A percentile compares a stretch with the other conserved stretches of the same genome.
Evolutionary conservation across 2,888 invertebrate species (phyloP).

Genomic region (Selenia dentaria): DNA sequence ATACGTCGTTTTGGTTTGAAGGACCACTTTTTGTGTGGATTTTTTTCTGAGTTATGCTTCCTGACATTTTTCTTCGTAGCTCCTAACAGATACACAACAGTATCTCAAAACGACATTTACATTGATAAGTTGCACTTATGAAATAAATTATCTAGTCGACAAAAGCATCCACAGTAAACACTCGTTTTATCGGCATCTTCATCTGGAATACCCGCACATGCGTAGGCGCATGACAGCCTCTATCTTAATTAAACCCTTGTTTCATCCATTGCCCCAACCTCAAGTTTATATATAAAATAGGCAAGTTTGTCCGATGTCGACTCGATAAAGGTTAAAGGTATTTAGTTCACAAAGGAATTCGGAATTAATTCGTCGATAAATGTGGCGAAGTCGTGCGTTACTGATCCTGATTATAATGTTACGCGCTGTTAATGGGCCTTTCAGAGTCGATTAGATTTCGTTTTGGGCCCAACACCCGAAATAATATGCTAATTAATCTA

Average conservation of each 20-base stretch:
- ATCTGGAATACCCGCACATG: constrained; percentile 39
- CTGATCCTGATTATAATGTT: constrained; percentile 37
- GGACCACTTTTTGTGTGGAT: too few relatives aligned
- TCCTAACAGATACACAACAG: too few relatives aligned
- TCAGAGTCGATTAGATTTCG: constrained; percentile 1
- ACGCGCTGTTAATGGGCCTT: constrained; percentile 9
- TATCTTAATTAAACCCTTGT: constrained; percentile 71
- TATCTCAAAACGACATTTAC: too few relatives aligned
- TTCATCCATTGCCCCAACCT: constrained; percentile 50
- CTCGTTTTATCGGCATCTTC: constrained; percentile 23
- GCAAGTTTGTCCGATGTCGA: constrained; percentile 18
- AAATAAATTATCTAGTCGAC: background rate
- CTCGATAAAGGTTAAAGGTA: constrained; percentile 63
- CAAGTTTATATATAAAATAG: constrained; percentile 22
- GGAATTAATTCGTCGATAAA: constrained; percentile 52
- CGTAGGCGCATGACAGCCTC: constrained; percentile 51
- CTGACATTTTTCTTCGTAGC: too few relatives aligned
- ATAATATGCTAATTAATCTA: background rate
- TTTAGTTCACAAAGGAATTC: constrained; percentile 53
- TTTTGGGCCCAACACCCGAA: background rate
- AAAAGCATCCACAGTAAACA: background rate
- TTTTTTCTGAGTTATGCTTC: too few relatives aligned
- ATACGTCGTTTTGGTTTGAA: too few relatives aligned
- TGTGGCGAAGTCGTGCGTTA: constrained; percentile 51
- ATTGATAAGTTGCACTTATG: too few relatives aligned